Evolutionary conservation across 2,797 vertebrate species (phyloP), one percentile per base, ranked within the genome.

Genomic region (Remorina albescens): DNA sequence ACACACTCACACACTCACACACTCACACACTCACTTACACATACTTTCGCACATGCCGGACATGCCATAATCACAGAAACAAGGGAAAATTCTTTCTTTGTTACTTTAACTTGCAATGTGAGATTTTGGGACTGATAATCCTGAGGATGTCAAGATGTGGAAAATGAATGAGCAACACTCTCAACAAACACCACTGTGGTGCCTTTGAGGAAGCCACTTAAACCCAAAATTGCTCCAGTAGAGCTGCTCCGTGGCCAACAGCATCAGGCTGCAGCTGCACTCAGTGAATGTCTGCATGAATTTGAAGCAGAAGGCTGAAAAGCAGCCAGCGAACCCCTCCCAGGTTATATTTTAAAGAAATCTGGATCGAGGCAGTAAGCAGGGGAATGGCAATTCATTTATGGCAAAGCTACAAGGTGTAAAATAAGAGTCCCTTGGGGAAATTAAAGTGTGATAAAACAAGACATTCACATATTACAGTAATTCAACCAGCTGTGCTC

Each of bases 141-240:
- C 70, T 1, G 23, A 47, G 39, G 62, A 88, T 66, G 78, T 82
- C 64, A 78, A 54, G 74, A 61, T 82, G 77, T 78, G 76, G 70
- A 87, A 84, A 82, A 82, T 80, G 78, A 83, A 85, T 72, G 75
- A 85, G 74, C 65, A 72, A 72, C 76, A 57, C 80, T 74, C 69
- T 81, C 83, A 23, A 74, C 71, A 88, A 85, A 86, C 78, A 81
- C 34, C 74, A 30, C 58, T 37, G 57, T 56, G 83, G 67, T 70
- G 88, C 81, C 83, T 85, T 86, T 71, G 73, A 88, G 80, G 80
- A 88, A 84, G 84, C 84, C 84, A 89, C 87, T 92, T 88, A 86
- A 86, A 81, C 44, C 75, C 69, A 70, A 77, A 49, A 71, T 74
- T 68, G 89, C 84, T 90, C 81, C 84, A 87, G 67, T 82, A 81